Percentiles rank a stretch among this genome's conserved stretches.
phyloP scores from a whole-genome alignment of 2,797 vertebrate species.

The Hephaestus fuliginosus region DNA sequence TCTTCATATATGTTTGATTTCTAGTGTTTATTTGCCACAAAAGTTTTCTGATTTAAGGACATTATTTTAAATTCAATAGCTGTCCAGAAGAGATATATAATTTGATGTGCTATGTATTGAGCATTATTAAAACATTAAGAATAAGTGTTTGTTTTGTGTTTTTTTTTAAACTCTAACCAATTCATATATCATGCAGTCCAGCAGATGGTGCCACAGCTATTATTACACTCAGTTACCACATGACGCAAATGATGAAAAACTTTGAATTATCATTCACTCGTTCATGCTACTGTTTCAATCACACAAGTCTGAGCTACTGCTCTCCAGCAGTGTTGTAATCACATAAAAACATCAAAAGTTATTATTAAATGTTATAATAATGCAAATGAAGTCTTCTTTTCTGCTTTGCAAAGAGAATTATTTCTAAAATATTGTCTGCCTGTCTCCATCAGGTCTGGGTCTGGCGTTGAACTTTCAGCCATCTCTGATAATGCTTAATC shows the following conservation, averaged over 20 bases:
- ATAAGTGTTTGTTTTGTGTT: no score
- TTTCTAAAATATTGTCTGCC: neutral
- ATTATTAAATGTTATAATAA: neutral
- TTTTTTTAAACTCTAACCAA: no score
- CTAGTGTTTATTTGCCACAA: no score
- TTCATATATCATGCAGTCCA: neutral
- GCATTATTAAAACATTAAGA: no score
- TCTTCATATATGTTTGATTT: no score
- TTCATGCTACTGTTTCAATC: neutral
- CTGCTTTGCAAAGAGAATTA: neutral
- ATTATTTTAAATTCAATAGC: no score
- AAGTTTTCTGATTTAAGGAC: no score
- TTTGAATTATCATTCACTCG: neutral
- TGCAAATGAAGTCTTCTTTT: neutral
- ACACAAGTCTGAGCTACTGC: neutral
- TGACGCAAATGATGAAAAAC: neutral
- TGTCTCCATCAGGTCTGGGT: slow-evolving; percentile 88
- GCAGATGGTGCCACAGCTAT: neutral
- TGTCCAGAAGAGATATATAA: no score
- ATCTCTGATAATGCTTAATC: slow-evolving; percentile 95
- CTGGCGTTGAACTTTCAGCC: slow-evolving; percentile 96
- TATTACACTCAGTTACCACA: neutral
- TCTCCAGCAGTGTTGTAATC: neutral
- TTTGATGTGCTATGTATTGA: no score
- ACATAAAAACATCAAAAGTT: neutral